Base-by-base conservation (phyloP, 35 echinoderm and acorn worm genomes). In the Anneissia japonica region DNA sequence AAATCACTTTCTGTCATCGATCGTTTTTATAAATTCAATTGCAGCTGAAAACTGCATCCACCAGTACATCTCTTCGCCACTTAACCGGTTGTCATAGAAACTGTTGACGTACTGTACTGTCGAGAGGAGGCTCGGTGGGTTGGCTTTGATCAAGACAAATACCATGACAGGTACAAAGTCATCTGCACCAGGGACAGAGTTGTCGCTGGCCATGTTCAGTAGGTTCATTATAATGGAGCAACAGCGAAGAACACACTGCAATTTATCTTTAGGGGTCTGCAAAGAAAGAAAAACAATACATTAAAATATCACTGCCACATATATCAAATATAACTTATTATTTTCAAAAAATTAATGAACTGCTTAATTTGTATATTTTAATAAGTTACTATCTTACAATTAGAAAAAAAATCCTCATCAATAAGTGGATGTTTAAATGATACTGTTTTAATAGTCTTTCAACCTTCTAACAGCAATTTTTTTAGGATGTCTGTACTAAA, bases 101-200 rank as follows among this genome's bases (percentile, higher is more conserved):
- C 96, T 99, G 86, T 94, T 94, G 31, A 99, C 92, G 74, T 99
- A 99, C 92, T 99, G 96, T 32, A 99, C 87, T 7, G 96, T 99
- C 10, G 96, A 99, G 30, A 99, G 89, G 32, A 99, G 79, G 84
- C 96, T 89, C 0, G 96, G 91, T 1, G 96, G 96, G 86, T 99
- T 99, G 88, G 96, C 96, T 34, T 99, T 99, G 89, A 99, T 99
- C 4, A 99, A 72, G 10, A 99, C 96, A 46, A 91, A 99, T 86
- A 99, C 91, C 46, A 99, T 82, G 0, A 99, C 96, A 0, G 96
- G 96, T 12, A 83, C 73, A 64, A 97, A 97, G 40, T 93, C 94
- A 32, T 97, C 94, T n/a, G 94, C 94, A 1, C 91, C 94, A 0
- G 88, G 87, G 6, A 77, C 91, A 0, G 88, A 76, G 76, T 91